Conservation (phyloP, 2,888 invertebrate species). For the Isoperla grammatica region DNA sequence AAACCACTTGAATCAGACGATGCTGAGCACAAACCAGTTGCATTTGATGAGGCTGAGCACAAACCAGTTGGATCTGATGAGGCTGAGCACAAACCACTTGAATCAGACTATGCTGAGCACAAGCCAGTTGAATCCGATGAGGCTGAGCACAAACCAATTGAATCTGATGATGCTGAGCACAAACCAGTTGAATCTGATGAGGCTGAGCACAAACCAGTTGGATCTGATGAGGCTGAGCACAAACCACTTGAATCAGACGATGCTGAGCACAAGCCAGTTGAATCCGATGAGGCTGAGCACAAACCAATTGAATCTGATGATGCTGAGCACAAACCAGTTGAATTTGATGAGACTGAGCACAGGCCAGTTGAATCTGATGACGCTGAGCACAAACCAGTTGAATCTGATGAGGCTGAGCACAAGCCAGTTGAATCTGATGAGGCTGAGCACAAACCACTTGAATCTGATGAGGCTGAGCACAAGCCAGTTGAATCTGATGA, state of each 20-base stretch:
- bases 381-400: conserved; percentile 7
- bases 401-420: neutral
- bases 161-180: conserved; percentile 34
- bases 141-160: too few species aligned
- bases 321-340: conserved; percentile 23
- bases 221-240: conserved; percentile 23
- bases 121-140: conserved; percentile 18
- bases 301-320: conserved; percentile 12
- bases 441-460: too few species aligned
- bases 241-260: conserved; percentile 17
- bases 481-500: too few species aligned
- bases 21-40: conserved; percentile 22
- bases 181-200: conserved; percentile 30
- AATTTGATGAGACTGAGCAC: conserved; percentile 33
- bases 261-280: conserved; percentile 24
- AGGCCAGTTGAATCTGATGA: conserved; percentile 31
- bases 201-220: conserved; percentile 4
- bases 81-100: conserved; percentile 14
- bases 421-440: too few species aligned
- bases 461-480: too few species aligned
- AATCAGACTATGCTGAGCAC: conserved; percentile 14
- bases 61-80: conserved; percentile 7
- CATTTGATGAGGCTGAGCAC: conserved; percentile 17
- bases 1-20: conserved; percentile 7
- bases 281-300: conserved; percentile 19